Evolutionary conservation across 2,113 vertebrate genomes (phyloP).

Genomic region (Tetrax tetrax): DNA sequence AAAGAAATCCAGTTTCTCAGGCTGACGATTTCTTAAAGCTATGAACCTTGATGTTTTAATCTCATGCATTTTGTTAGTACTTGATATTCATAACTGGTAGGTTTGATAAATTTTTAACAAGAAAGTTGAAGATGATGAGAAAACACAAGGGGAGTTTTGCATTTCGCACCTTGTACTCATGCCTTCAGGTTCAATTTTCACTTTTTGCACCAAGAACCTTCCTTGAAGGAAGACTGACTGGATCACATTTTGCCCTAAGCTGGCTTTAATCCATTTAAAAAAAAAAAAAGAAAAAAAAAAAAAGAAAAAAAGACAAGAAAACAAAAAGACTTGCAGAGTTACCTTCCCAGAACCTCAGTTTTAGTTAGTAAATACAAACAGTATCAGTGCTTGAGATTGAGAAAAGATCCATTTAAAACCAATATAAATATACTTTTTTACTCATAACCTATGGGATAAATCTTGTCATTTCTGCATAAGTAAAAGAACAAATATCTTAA

Average conservation of each 20-base stretch:
- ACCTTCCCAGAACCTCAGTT: neutral
- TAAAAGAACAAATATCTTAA: neutral
- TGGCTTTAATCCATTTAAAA: neutral
- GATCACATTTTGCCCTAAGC: neutral
- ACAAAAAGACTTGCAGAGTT: neutral
- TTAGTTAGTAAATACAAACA: neutral
- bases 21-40: slow-evolving; percentile 56
- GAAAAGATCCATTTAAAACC: slow-evolving; percentile 10
- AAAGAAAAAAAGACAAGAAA: neutral
- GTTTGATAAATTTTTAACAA: slow-evolving; percentile 74
- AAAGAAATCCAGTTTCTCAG: slow-evolving; percentile 37
- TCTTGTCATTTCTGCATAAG: slow-evolving; percentile 1
- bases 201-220: slow-evolving; percentile 33
- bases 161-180: slow-evolving; percentile 47
- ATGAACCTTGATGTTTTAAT: slow-evolving; percentile 74
- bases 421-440: slow-evolving; percentile 1
- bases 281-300: neutral
- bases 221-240: neutral
- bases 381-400: neutral
- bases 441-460: neutral
- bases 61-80: slow-evolving; percentile 61
- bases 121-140: slow-evolving; percentile 59
- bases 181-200: slow-evolving; percentile 69
- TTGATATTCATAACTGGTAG: slow-evolving; percentile 70
- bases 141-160: slow-evolving; percentile 39